Evolutionary conservation across 1,140 invertebrate species (phyloP), one percentile per base, ranked within the genome.

Genomic region (Gryllus bimaculatus): DNA sequence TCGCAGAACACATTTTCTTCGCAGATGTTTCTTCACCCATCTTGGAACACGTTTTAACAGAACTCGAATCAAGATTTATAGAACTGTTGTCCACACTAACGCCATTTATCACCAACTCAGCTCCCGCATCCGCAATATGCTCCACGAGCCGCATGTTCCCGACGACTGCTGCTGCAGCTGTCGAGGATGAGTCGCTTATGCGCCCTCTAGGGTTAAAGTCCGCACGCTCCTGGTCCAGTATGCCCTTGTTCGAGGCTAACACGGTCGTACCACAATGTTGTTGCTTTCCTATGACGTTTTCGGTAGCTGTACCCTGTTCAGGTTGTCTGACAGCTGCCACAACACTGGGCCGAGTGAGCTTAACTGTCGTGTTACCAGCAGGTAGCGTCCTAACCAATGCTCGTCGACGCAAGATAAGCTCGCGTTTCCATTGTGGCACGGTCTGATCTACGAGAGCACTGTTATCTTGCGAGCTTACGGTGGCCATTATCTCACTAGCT

Each of bases 361-460:
- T 82, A 82, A 79, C 78, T 78, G 81, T 83, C 81, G 82, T 85
- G 83, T 80, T 86, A 83, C 80, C 86, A 81, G 84, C 81, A 73
- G 77, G 82, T 47, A 82, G 80, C 21, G 82, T 82, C 79, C 84
- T 84, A 78, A 80, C 84, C 83, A 88, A 81, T 73, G 87, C 85
- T 83, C 86, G 83, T 49, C 91, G 89, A 77, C 91, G 88, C 84
- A 91, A 89, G 82, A 93, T 90, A 82, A 93, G 86, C 84, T 93
- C 92, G 81, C 90, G 88, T 83, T 93, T 93, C 92, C 92, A 93
- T 84, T 92, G 91, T 54, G 92, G 90, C 83, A 91, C 81, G 77
- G 75, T 82, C 8, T 79, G 80, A 80, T 84, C 83, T 20, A 81
- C 47, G 18, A 81, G 85, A 80, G 86, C 83, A 73, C 79, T 80